Evolutionary conservation across 2,888 invertebrate species (phyloP).

Genomic region (Thereva unica): DNA sequence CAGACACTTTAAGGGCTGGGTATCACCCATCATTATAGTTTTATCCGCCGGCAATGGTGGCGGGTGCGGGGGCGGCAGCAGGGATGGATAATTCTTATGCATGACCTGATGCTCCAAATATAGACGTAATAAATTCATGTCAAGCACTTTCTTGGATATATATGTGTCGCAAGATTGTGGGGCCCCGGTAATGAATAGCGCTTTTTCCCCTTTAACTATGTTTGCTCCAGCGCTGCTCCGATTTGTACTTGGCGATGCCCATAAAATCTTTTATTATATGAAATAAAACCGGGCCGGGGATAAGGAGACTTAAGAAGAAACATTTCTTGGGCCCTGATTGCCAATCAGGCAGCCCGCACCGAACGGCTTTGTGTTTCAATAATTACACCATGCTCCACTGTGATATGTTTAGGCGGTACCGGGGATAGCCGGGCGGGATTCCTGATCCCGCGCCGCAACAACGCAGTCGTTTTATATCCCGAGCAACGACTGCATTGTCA

Average conservation of each 20-base stretch:
- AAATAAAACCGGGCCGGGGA: conserved; percentile 25
- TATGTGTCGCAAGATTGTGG: too few species aligned
- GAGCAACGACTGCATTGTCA: conserved; percentile 27
- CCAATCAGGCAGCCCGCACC: not conserved
- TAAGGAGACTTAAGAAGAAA: not conserved
- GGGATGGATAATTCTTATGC: too few species aligned
- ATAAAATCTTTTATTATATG: conserved; percentile 30
- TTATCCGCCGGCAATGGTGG: too few species aligned
- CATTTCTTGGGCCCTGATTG: not conserved
- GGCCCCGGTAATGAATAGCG: too few species aligned
- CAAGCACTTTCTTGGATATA: too few species aligned
- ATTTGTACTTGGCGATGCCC: conserved; percentile 20
- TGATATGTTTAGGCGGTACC: conserved; percentile 16
- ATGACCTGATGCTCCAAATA: too few species aligned
- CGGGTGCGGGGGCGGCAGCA: too few species aligned
- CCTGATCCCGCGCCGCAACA: not conserved
- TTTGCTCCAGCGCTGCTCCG: too few species aligned
- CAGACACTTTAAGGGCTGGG: too few species aligned
- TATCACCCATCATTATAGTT: too few species aligned
- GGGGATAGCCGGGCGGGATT: not conserved
- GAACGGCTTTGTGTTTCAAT: conserved; percentile 22
- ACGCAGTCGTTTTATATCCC: not conserved
- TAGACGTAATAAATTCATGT: too few species aligned
- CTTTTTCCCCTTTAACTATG: too few species aligned
- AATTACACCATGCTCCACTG: conserved; percentile 12